Conservation (phyloP, 2,797 vertebrate species). For the Iguana delicatissima region DNA sequence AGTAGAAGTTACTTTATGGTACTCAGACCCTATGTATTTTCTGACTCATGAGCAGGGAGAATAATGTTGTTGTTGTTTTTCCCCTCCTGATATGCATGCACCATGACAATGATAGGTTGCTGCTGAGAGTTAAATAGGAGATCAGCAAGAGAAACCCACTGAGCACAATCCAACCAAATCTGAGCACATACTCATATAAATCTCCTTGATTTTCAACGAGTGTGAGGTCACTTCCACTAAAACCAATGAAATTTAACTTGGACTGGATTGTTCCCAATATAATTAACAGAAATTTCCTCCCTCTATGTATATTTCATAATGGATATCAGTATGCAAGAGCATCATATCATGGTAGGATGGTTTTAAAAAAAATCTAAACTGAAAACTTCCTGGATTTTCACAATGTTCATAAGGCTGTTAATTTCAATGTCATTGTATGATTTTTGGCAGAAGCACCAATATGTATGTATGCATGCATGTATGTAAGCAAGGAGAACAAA, state of each 20-base stretch:
- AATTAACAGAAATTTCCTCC: conserved; percentile 61
- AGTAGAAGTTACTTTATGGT: too few relatives aligned
- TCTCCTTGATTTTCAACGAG: neutral
- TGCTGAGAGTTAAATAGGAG: neutral
- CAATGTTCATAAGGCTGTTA: conserved; percentile 81
- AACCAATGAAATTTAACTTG: neutral
- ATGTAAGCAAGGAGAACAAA: conserved; percentile 86
- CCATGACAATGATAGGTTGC: too few relatives aligned
- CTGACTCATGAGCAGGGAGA: too few relatives aligned
- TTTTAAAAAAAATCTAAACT: conserved; percentile 66
- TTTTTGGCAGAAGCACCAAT: conserved; percentile 85
- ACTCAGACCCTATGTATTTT: too few relatives aligned
- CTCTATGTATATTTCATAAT: conserved; percentile 50
- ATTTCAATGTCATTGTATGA: conserved; percentile 84
- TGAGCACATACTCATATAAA: neutral
- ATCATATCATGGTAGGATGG: conserved; percentile 29
- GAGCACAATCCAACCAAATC: neutral
- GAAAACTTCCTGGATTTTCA: conserved; percentile 85
- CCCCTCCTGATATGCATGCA: too few relatives aligned
- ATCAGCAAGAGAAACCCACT: neutral
- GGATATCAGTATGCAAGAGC: conserved; percentile 47
- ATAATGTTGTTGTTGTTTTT: too few relatives aligned
- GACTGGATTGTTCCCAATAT: conserved; percentile 1
- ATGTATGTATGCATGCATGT: conserved; percentile 78
- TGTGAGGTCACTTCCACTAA: neutral